Base-by-base conservation (phyloP, 2,113 vertebrate genomes). In the Rhinoptilus africanus region DNA sequence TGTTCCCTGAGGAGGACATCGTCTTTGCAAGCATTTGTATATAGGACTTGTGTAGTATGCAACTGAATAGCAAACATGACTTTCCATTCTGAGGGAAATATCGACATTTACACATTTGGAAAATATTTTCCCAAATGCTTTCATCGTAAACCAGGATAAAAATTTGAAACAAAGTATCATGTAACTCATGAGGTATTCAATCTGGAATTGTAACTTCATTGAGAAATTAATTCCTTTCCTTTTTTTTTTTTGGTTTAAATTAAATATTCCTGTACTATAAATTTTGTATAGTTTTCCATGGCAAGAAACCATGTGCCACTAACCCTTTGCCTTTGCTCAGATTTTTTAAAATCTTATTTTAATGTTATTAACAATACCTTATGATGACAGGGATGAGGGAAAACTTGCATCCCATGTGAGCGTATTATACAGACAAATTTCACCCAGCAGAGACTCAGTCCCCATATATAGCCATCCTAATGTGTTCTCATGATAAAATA, bases 401-500 rank as follows among this genome's bases (percentile, higher is more conserved):
- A 91, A 89, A 4, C 11, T 85, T 78, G 47, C 78, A 63, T 63
- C n/a, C 16, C 48, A 15, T 69, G 14, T 66, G 51, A 88, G 17
- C 23, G 21, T 6, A 64, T 91, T 85, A 89, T 87, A 54, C 35
- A 91, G 27, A 56, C 20, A 94, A 75, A 81, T 85, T 84, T 82
- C 23, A 51, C 53, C 73, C 77, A 78, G 21, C 21, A 81, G 76
- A 87, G 41, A 24, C 14, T 81, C 47, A 53, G 8, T 45, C 66
- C 53, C 62, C 24, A 26, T 75, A 87, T 72, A 91, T 14, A 91
- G 35, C 13, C 35, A 75, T 45, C 39, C 67, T 91, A 94, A 95
- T 89, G 22, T 78, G 56, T 89, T 92, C 59, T 72, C 27, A 72
- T 10, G 35, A 78, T 89, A 96, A 96, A 96, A 95, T 92, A 94